phyloP scores from a whole-genome alignment of 2,888 invertebrate genomes.

The Corythucha ciliata region DNA sequence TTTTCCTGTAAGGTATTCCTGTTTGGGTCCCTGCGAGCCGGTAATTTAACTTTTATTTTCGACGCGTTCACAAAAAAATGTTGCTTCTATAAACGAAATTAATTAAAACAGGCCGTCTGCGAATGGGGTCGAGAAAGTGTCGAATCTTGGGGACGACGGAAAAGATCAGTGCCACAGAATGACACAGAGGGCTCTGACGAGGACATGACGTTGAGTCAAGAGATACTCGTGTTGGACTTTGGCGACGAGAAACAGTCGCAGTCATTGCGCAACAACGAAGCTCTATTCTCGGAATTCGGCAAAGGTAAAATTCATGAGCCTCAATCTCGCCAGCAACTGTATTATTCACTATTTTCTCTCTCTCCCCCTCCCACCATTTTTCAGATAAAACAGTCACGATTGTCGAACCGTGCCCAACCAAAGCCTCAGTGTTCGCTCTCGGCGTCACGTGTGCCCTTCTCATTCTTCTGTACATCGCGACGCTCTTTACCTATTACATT shows the following conservation, averaged over 20 bases:
- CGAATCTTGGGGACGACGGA: conserved; percentile 84
- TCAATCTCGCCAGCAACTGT: background rate
- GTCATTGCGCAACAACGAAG: conserved; percentile 61
- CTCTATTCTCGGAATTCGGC: conserved; percentile 59
- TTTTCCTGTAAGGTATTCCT: no score
- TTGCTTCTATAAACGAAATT: no score
- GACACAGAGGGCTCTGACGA: conserved; percentile 51
- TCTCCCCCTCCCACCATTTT: conserved; percentile 38
- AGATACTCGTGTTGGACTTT: conserved; percentile 85
- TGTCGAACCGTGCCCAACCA: conserved; percentile 83
- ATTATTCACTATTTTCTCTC: conserved; percentile 18
- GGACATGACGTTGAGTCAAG: conserved; percentile 88
- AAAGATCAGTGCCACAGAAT: conserved; percentile 52
- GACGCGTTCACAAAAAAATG: conserved; percentile 10
- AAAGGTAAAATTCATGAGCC: conserved; percentile 50
- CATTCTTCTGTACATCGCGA: conserved; percentile 80
- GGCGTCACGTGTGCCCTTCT: conserved; percentile 85
- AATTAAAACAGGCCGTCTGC: conserved; percentile 67
- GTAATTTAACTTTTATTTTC: conserved; percentile 46
- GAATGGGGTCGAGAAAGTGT: conserved; percentile 85
- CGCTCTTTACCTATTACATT: conserved; percentile 87
- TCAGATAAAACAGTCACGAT: conserved; percentile 83
- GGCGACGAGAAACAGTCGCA: conserved; percentile 81
- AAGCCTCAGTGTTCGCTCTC: conserved; percentile 79
- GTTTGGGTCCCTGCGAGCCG: conserved; percentile 87